Evolutionary conservation across 2,888 invertebrate species (phyloP).

Genomic region (Tenthredo livida): DNA sequence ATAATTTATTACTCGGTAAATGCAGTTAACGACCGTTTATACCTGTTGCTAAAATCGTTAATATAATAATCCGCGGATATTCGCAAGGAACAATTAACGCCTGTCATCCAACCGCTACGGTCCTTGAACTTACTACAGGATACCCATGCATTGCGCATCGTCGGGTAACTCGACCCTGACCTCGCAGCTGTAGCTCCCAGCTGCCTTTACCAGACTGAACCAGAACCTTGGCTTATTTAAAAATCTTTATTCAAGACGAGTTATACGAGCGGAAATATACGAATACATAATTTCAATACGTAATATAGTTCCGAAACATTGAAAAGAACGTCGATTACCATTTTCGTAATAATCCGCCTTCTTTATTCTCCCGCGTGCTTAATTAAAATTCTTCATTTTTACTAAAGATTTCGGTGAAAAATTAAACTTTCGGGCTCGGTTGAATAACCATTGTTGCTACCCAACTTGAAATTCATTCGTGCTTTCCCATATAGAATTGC

Average conservation of each 20-base stretch:
- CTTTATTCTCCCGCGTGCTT: background rate
- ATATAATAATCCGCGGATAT: background rate
- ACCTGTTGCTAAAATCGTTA: slow-evolving; percentile 18
- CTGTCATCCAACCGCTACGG: background rate
- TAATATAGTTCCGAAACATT: background rate
- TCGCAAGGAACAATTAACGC: background rate
- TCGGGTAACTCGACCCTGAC: slow-evolving; percentile 26
- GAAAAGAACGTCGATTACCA: background rate
- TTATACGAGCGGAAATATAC: background rate
- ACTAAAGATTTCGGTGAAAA: background rate
- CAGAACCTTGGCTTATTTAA: background rate
- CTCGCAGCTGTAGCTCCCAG: background rate
- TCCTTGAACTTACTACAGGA: slow-evolving; percentile 29
- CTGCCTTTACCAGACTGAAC: background rate
- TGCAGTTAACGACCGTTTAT: background rate
- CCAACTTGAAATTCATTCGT: background rate
- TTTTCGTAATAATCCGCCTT: background rate
- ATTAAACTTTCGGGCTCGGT: background rate
- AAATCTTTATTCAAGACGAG: background rate
- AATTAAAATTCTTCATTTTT: background rate
- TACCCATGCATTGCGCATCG: background rate
- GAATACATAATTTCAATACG: background rate
- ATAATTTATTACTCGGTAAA: background rate
- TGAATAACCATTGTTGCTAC: background rate
- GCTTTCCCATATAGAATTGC: no score